Base-by-base conservation (phyloP, 2,113 vertebrate genomes). In the Gobius niger region DNA sequence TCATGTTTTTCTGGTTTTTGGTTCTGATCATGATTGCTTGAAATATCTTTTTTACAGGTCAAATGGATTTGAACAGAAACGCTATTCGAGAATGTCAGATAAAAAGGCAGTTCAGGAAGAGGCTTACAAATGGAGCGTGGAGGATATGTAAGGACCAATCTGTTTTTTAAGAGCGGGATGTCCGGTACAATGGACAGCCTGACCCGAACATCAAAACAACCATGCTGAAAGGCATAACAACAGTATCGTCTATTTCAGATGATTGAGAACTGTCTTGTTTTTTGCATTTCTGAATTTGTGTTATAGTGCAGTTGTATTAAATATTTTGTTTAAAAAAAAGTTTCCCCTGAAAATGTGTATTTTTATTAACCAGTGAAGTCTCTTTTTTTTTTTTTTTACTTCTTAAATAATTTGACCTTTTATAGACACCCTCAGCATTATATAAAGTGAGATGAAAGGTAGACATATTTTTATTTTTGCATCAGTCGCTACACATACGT, bases 91-190 rank as follows among this genome's bases (percentile, higher is more conserved):
- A 65, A 91, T 96, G 0, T 90, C 96, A 24, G 94, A 96, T 82
- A 96, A 94, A 90, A 97, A 95, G 82, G 96, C 98, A 0, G 82
- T 93, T 3, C 94, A 99, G 83, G 95, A 98, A 68, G 88, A 93
- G 0, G 97, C 98, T 0, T 98, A 99, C 86, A 98, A 98, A 79
- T 99, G 98, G 97, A 98, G 97, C 0, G 96, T 99, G 4, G 98
- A 99, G 85, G 97, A 99, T 84, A 98, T 99, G 98, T 99, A 76
- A 7, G 16, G 6, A 63, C 16, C 0, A 46, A 3, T 34, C 24
- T 12, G 1, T 42, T 44, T n/a, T 68, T 11, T 16, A 6, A 44
- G 40, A 61, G 15, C n/a, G 14, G 62, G 12, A 24, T 24, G 8
- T 16, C 40, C 41, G 12, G 7, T 71, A n/a, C 16, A 65, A 14